Percentiles rank a stretch among this genome's conserved stretches.
Evolutionary conservation across 2,113 vertebrate genomes (phyloP).

Genomic region (Lepisosteus osseus): DNA sequence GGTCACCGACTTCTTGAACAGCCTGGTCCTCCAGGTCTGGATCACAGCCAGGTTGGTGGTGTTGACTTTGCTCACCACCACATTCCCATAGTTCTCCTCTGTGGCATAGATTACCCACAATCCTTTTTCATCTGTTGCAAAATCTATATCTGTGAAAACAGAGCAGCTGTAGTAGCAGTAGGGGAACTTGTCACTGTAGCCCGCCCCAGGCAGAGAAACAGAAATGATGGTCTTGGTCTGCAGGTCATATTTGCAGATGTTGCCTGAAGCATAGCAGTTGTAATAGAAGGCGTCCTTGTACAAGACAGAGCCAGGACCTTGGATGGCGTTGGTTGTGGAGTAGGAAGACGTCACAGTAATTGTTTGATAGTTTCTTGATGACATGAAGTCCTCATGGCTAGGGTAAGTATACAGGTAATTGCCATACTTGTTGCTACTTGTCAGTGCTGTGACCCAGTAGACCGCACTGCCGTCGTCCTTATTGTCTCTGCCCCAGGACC

Average conservation of each 20-base stretch:
- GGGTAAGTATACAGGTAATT: constrained; percentile 61
- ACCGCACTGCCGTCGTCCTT: constrained; percentile 26
- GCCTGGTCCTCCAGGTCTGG: constrained; percentile 81
- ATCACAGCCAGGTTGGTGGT: constrained; percentile 84
- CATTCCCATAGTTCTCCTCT: constrained; percentile 82
- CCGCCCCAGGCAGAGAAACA: constrained; percentile 62
- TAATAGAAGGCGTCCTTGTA: constrained; percentile 74
- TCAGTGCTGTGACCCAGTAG: constrained; percentile 78
- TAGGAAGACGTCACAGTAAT: constrained; percentile 22
- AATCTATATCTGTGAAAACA: constrained; percentile 72
- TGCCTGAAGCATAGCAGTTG: constrained; percentile 44
- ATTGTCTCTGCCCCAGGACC: constrained; percentile 80
- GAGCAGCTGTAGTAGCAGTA: constrained; percentile 80
- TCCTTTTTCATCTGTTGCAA: constrained; percentile 85
- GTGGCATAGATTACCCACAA: constrained; percentile 96
- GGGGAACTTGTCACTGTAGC: constrained; percentile 79
- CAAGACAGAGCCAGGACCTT: constrained; percentile 70
- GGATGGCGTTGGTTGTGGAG: constrained; percentile 37
- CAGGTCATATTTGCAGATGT: constrained; percentile 59
- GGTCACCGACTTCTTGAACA: constrained; percentile 77
- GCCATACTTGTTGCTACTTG: constrained; percentile 44
- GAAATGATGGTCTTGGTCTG: constrained; percentile 31
- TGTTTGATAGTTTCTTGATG: constrained; percentile 40
- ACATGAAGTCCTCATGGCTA: constrained; percentile 69
- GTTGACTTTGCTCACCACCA: constrained; percentile 90